phyloP scores from a whole-genome alignment of 2,888 invertebrate species.

The Ganaspis brasiliensis region DNA sequence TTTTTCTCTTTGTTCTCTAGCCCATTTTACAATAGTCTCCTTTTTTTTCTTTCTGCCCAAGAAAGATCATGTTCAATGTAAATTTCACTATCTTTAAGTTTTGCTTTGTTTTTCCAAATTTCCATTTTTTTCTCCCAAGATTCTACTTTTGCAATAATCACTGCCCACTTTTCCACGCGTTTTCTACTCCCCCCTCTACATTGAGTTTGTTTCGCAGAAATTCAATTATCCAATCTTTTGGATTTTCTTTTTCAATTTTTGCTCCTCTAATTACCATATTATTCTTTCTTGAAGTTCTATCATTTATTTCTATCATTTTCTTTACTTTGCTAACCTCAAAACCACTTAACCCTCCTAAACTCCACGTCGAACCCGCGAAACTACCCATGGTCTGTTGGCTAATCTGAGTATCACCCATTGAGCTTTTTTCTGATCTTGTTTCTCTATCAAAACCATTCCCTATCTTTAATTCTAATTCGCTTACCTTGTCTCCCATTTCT shows the following conservation, averaged over 20 bases:
- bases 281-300: too few relatives aligned
- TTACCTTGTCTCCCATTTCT: too few relatives aligned
- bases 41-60: constrained; percentile 6
- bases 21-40: not conserved
- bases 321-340: too few relatives aligned
- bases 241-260: not conserved
- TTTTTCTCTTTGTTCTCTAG: not conserved
- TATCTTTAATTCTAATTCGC: too few relatives aligned
- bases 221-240: not conserved
- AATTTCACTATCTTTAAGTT: constrained; percentile 9
- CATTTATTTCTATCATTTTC: too few relatives aligned
- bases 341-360: too few relatives aligned
- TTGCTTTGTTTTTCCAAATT: constrained; percentile 2
- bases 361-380: too few relatives aligned
- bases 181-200: not conserved
- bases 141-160: constrained; percentile 2
- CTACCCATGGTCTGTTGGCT: too few relatives aligned
- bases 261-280: too few relatives aligned
- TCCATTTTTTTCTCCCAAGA: not conserved
- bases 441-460: too few relatives aligned
- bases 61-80: not conserved
- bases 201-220: not conserved
- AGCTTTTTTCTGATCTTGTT: too few relatives aligned
- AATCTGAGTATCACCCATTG: too few relatives aligned
- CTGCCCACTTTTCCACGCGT: constrained; percentile 3